phyloP scores from a whole-genome alignment of 1,140 invertebrate species.

The Chelonus insularis region DNA sequence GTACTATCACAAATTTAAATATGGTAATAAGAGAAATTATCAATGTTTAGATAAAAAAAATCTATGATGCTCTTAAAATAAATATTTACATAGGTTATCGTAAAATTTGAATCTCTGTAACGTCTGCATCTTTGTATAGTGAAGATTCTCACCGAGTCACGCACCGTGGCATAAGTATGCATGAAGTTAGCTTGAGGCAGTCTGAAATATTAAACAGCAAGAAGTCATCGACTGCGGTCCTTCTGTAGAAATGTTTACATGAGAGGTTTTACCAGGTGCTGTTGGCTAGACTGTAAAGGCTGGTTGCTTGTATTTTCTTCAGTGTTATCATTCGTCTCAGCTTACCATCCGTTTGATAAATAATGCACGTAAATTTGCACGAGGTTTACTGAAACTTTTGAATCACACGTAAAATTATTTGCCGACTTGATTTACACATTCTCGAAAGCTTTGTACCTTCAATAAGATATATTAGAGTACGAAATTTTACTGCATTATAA shows the following conservation, averaged over 20 bases:
- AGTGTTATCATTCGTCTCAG: background rate
- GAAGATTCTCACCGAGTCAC: slow-evolving; percentile 27
- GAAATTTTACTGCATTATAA: background rate
- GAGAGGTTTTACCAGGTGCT: background rate
- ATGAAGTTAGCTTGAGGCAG: slow-evolving; percentile 50
- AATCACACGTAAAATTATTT: slow-evolving; percentile 36
- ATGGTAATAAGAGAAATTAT: no score
- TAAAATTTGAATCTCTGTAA: slow-evolving; percentile 5
- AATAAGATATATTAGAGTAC: background rate
- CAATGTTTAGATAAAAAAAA: no score
- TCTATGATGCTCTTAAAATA: background rate
- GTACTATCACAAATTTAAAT: no score
- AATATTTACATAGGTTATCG: background rate
- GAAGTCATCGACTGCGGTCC: slow-evolving; percentile 1
- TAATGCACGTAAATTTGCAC: slow-evolving; percentile 48
- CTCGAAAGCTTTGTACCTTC: background rate
- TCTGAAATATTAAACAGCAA: slow-evolving; percentile 55
- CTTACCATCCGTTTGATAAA: slow-evolving; percentile 46
- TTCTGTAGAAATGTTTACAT: slow-evolving; percentile 2
- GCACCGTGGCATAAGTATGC: slow-evolving; percentile 50
- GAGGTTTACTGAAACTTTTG: slow-evolving; percentile 1
- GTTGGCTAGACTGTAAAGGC: background rate
- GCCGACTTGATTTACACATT: slow-evolving; percentile 16
- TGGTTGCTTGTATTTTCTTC: background rate
- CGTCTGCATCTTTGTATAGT: background rate